A percentile compares a stretch with the other conserved stretches of the same genome.
These are phyloP conservation scores for Eurystomus gularis DNA, from an alignment of 2,113 vertebrate species.

Conservation along the genomic window DNA sequence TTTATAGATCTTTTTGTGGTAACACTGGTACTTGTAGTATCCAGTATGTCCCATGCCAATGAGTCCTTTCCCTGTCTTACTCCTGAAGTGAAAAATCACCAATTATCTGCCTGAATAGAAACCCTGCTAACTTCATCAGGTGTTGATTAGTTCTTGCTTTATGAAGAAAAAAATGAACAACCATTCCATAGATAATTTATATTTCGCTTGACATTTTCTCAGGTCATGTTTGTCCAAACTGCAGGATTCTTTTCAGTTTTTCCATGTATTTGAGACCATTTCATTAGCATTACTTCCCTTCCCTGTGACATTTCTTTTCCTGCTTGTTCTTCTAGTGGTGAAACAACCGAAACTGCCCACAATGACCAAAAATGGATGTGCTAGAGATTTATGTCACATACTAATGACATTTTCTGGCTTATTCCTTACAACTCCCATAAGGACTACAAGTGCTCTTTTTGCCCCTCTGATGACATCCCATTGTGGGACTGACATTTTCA, in stretches of 20 bases:
- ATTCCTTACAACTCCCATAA: neutral
- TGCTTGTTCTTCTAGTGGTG: neutral
- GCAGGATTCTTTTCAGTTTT: neutral
- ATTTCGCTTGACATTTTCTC: neutral
- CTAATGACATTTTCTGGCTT: neutral
- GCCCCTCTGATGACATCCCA: neutral
- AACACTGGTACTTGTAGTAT: neutral
- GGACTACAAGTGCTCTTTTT: neutral
- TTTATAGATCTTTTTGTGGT: neutral
- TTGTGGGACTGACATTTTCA: neutral
- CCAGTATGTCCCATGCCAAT: neutral
- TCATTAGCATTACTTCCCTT: neutral
- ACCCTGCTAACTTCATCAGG: neutral
- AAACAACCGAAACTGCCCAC: neutral
- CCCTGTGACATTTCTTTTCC: neutral
- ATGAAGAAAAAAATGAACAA: neutral
- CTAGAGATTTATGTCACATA: neutral
- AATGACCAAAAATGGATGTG: neutral
- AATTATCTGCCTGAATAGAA: neutral
- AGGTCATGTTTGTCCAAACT: neutral
- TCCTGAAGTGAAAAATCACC: neutral
- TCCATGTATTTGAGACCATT: neutral
- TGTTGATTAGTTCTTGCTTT: neutral
- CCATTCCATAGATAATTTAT: neutral
- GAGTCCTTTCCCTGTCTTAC: neutral